phyloP scores from a whole-genome alignment of 2,888 invertebrate species.

The Chirona hameri region DNA sequence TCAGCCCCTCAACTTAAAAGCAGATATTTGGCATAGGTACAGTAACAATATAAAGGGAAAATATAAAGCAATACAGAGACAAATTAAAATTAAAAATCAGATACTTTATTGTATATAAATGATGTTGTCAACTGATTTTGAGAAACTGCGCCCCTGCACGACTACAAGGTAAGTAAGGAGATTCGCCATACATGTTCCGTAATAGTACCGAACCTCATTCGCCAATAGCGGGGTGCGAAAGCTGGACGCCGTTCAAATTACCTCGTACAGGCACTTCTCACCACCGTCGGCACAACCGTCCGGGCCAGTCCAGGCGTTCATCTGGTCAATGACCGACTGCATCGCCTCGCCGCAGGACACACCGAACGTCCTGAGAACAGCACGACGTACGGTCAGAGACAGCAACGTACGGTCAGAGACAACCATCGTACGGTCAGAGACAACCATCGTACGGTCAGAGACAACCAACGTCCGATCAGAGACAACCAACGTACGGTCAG shows the following conservation, averaged over 20 bases:
- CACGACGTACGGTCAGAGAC: background rate
- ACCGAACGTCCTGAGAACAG: slow-evolving; percentile 37
- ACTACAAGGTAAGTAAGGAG: too few relatives aligned
- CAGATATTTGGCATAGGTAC: too few relatives aligned
- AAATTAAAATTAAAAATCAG: too few relatives aligned
- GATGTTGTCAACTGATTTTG: background rate
- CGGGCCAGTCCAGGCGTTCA: slow-evolving; percentile 42
- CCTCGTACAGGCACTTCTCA: slow-evolving; percentile 43
- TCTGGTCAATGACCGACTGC: slow-evolving; percentile 41
- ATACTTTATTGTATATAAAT: too few relatives aligned
- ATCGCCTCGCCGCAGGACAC: slow-evolving; percentile 35
- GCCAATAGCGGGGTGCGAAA: background rate
- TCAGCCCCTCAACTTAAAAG: too few relatives aligned
- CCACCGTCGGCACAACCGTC: slow-evolving; percentile 41
- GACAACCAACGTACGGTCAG: too few relatives aligned
- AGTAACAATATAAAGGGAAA: too few relatives aligned
- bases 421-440: too few relatives aligned
- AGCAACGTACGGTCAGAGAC: slow-evolving; percentile 41
- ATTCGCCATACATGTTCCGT: too few relatives aligned
- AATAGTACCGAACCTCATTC: background rate
- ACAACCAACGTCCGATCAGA: too few relatives aligned
- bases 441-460: too few relatives aligned
- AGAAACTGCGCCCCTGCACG: background rate
- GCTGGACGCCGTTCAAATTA: slow-evolving; percentile 32
- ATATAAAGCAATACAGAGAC: too few relatives aligned